Base-by-base conservation (phyloP, 2,113 vertebrate genomes). In the Alligator sinensis region DNA sequence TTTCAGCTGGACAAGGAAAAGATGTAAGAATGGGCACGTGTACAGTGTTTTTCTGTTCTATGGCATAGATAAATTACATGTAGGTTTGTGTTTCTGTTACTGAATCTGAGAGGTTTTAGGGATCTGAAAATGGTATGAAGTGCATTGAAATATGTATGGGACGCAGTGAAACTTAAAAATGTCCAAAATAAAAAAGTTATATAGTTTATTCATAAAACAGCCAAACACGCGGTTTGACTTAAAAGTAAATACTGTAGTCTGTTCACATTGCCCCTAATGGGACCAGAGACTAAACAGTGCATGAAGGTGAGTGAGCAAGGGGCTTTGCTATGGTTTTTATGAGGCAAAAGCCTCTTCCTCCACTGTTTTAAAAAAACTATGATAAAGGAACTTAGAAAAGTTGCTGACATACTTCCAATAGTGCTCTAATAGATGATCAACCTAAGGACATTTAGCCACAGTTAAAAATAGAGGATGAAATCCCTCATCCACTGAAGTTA, bases 311-410 rank as follows among this genome's bases (percentile, higher is more conserved):
- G n/a, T 9, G 63, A 87, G 54, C 86, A 83, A 57, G 8, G 74
- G 81, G n/a, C 54, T 80, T 70, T 70, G 38, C 77, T 62, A 55
- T 16, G 19, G 12, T 18, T 27, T 27, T 62, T 63, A 47, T 47
- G 47, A 74, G 79, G 88, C n/a, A 89, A 75, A 88, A 87, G 81
- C 19, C 34, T 66, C 14, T 90, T 90, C 88, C 61, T 54, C 77
- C 61, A 38, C 58, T 28, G 25, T 61, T 86, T 82, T 84, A 90
- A 28, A 86, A 90, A 94, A 61, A 14, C 5, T 47, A 86, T 77
- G 18, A 84, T 91, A 80, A 14, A 84, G 24, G 91, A 91, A 38
- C 54, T 95, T 84, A 57, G 68, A 62, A 88, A 80, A 82, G 30
- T 14, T 61, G 82, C 55, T 62, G 74, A 79, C 82, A 80, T 47